These are phyloP conservation scores for Xenopus tropicalis DNA, from an alignment of 2,113 vertebrate species.

Conservation along the genomic window UCB_Xtro_10.0 CM004449.2:100241501-100242000, in stretches of 20 bases:
- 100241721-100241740: constrained; percentile 15
- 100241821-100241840: background rate
- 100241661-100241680: background rate
- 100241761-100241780: constrained; percentile 3
- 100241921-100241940: background rate
- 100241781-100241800: constrained; percentile 13
- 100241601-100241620: constrained; percentile 4
- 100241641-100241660: constrained; percentile 5
- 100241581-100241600: background rate
- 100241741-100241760: constrained; percentile 6
- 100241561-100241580: background rate
- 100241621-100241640: background rate
- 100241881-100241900: background rate
- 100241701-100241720: background rate
- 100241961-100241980: background rate
- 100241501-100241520: too few relatives aligned
- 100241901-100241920: background rate
- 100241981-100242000: background rate
- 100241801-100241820: background rate
- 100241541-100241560: background rate
- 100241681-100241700: background rate
- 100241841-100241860: background rate
- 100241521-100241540: background rate
- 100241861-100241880: background rate
- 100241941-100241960: background rate